Conservation (phyloP, 1,140 invertebrate species). For the Telenomus remus region DNA sequence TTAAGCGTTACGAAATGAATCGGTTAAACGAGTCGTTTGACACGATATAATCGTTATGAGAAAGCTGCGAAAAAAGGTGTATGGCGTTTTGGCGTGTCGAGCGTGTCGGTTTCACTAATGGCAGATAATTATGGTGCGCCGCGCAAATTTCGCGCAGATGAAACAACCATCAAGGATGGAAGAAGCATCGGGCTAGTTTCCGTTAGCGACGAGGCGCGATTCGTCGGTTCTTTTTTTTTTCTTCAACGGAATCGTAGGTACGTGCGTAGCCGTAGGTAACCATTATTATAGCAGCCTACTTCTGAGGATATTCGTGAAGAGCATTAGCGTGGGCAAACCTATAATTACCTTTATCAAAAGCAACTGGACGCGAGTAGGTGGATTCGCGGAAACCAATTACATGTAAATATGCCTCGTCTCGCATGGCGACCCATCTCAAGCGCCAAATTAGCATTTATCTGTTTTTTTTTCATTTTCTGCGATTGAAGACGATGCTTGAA, state of each 20-base stretch:
- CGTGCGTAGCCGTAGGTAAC: conserved; percentile 60
- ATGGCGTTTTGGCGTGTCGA: background rate
- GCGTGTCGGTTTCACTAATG: background rate
- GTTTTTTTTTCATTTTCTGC: conserved; percentile 60
- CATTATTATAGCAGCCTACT: conserved; percentile 65
- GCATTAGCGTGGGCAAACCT: conserved; percentile 70
- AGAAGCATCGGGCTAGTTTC: conserved; percentile 14
- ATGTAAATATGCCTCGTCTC: conserved; percentile 71
- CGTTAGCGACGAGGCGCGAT: conserved; percentile 41
- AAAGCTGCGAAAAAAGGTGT: background rate
- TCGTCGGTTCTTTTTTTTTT: conserved; percentile 43
- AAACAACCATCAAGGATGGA: conserved; percentile 21
- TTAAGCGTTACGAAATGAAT: background rate
- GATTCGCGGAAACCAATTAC: conserved; percentile 73
- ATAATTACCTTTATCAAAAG: conserved; percentile 74
- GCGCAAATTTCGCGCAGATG: conserved; percentile 18
- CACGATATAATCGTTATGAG: conserved; percentile 2
- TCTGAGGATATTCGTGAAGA: conserved; percentile 66
- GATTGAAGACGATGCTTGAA: conserved; percentile 1
- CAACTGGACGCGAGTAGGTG: conserved; percentile 71
- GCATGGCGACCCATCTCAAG: conserved; percentile 69
- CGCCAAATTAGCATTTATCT: conserved; percentile 68
- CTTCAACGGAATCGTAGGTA: conserved; percentile 55
- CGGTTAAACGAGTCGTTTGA: conserved; percentile 8
- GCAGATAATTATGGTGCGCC: conserved; percentile 12